Percentiles rank a stretch among this genome's conserved stretches.
phyloP scores from a whole-genome alignment of 2,888 invertebrate species.

The Drosophila rellima region DNA sequence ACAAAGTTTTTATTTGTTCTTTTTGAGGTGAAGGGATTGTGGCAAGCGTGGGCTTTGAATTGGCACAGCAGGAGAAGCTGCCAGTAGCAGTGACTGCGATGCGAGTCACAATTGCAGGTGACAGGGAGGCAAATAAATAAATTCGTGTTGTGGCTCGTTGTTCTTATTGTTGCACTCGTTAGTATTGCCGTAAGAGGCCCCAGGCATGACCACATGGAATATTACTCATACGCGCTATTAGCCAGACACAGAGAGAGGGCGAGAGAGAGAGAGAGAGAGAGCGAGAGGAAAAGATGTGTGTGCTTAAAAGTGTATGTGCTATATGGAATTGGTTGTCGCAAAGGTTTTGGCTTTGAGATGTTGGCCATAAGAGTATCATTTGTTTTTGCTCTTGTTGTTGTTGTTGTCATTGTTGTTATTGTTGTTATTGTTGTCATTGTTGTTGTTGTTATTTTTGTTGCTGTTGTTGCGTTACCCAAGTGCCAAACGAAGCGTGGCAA shows the following conservation, averaged over 20 bases:
- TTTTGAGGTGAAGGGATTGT: background rate
- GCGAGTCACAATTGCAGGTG: conserved; percentile 49
- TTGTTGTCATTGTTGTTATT: conserved; percentile 10
- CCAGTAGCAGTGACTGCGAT: conserved; percentile 10
- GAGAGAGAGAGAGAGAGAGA: background rate
- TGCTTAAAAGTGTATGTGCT: conserved; percentile 29
- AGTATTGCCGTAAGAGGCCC: conserved; percentile 51
- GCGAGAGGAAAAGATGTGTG: background rate
- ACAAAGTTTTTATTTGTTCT: background rate
- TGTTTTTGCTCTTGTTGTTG: conserved; percentile 31
- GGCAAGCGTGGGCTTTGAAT: conserved; percentile 6
- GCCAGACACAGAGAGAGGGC: conserved; percentile 19
- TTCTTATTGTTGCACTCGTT: conserved; percentile 46
- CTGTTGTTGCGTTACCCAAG: conserved; percentile 39
- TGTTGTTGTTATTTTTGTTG: conserved; percentile 4
- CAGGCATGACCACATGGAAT: conserved; percentile 58
- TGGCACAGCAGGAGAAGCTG: conserved; percentile 9
- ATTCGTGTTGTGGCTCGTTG: conserved; percentile 38
- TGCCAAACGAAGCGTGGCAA: conserved; percentile 60
- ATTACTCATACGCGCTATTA: conserved; percentile 69
- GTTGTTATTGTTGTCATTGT: conserved; percentile 2
- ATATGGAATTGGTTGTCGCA: conserved; percentile 55
- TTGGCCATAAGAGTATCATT: conserved; percentile 29
- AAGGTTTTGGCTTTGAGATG: conserved; percentile 54
- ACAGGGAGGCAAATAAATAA: conserved; percentile 62